Conservation (phyloP, 2,888 invertebrate genomes). For the Quadriops clusia region DNA sequence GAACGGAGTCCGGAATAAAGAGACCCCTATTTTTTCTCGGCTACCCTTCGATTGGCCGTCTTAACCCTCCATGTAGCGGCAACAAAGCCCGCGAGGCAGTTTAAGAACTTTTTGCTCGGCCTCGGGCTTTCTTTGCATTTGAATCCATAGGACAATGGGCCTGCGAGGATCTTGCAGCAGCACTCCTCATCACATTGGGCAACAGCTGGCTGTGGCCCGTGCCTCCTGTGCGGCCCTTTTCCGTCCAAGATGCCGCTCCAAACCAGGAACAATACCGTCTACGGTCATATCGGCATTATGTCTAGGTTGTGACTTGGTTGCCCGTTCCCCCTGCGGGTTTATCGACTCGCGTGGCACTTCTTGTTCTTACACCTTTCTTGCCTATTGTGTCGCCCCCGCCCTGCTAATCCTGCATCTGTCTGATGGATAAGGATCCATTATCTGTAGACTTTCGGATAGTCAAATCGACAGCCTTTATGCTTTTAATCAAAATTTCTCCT, state of each 20-base stretch:
- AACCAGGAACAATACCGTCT: constrained; percentile 17
- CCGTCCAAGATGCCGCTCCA: constrained; percentile 16
- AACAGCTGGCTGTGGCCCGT: constrained; percentile 20
- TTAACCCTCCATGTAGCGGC: constrained; percentile 13
- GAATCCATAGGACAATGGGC: constrained; percentile 13
- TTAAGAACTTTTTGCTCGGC: constrained; percentile 17
- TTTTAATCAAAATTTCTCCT: too few species aligned
- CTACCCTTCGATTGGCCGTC: constrained; percentile 22
- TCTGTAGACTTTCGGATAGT: too few species aligned
- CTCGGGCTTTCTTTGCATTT: constrained; percentile 17
- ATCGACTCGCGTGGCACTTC: constrained; percentile 4
- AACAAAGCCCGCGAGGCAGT: constrained; percentile 16
- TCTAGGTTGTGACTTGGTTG: constrained; percentile 7
- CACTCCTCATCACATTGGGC: constrained; percentile 12
- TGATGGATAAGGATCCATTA: too few species aligned
- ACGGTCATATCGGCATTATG: constrained; percentile 11
- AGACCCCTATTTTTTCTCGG: constrained; percentile 19
- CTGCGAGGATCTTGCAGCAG: constrained; percentile 17
- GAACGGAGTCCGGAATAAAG: constrained; percentile 15
- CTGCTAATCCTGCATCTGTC: background rate
- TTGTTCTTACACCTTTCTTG: constrained; percentile 7
- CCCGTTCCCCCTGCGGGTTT: constrained; percentile 2
- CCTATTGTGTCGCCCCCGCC: constrained; percentile 8
- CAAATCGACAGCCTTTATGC: too few species aligned
- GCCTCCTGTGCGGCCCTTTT: constrained; percentile 13